Conservation (phyloP, 2,888 invertebrate genomes). For the Liopterus haemorrhoidalis region DNA sequence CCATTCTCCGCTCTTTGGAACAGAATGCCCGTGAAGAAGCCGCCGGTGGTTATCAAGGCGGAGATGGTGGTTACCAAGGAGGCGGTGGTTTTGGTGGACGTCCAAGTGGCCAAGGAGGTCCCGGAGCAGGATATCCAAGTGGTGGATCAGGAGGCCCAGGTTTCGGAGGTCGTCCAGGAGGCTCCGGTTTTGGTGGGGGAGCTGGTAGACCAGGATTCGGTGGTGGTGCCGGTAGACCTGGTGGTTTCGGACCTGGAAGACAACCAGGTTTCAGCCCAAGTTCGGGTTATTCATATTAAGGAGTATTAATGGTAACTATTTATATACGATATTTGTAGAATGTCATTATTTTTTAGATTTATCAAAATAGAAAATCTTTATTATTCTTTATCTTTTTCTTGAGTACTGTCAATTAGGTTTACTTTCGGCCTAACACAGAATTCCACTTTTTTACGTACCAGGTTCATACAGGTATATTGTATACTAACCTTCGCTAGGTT, state of each 20-base stretch:
- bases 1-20: constrained; percentile 54
- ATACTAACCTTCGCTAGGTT: too few relatives aligned
- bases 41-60: constrained; percentile 33
- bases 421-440: too few relatives aligned
- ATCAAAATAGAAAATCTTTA: too few relatives aligned
- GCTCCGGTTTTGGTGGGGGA: constrained; percentile 19
- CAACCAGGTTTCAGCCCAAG: constrained; percentile 45
- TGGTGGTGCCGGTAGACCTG: constrained; percentile 28
- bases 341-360: too few relatives aligned
- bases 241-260: constrained; percentile 39
- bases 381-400: too few relatives aligned
- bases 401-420: too few relatives aligned
- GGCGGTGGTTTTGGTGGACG: constrained; percentile 30
- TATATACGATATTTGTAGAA: too few relatives aligned
- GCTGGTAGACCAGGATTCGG: constrained; percentile 26
- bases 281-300: constrained; percentile 48
- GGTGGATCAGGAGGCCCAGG: constrained; percentile 32
- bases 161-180: constrained; percentile 29
- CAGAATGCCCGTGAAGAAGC: constrained; percentile 48
- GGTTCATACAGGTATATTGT: too few relatives aligned
- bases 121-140: constrained; percentile 33
- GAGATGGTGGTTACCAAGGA: constrained; percentile 34
- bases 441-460: too few relatives aligned
- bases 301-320: too few relatives aligned
- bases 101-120: constrained; percentile 34